Percentiles rank a stretch among this genome's conserved stretches.
Evolutionary conservation across 2,113 vertebrate genomes (phyloP).

Genomic region (Megaceryle torquata): DNA sequence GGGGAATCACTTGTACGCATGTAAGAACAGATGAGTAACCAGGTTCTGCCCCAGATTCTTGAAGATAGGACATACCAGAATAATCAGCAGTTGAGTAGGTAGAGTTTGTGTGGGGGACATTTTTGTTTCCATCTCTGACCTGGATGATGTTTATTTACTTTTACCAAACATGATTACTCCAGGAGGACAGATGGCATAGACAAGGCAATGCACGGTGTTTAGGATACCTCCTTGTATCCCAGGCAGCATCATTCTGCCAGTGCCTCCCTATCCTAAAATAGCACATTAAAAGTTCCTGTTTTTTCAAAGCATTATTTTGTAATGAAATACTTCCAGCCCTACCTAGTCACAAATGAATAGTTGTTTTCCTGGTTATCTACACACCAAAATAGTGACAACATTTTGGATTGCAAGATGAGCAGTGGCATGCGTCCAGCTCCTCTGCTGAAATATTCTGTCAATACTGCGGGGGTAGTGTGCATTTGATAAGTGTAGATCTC

Average conservation of each 20-base stretch:
- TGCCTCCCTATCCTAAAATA: neutral
- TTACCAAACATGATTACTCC: neutral
- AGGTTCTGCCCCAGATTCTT: neutral
- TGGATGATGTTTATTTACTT: neutral
- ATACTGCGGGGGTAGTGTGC: neutral
- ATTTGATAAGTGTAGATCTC: neutral
- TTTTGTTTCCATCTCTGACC: neutral
- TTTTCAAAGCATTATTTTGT: neutral
- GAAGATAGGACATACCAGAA: neutral
- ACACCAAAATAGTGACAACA: neutral
- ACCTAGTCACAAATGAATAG: neutral
- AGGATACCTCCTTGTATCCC: neutral
- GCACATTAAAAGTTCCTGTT: neutral
- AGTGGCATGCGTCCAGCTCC: neutral
- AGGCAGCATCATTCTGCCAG: neutral
- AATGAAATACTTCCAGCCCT: neutral
- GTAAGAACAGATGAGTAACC: neutral
- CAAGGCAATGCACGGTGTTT: neutral
- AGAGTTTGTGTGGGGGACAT: neutral
- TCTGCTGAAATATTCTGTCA: constrained; percentile 2
- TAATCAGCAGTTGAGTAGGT: neutral
- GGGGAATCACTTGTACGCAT: neutral
- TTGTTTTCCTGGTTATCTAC: neutral
- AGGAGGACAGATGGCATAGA: neutral
- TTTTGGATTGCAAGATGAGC: neutral